Conservation (phyloP, 1,140 invertebrate genomes). For the Helicoverpa armigera region DNA sequence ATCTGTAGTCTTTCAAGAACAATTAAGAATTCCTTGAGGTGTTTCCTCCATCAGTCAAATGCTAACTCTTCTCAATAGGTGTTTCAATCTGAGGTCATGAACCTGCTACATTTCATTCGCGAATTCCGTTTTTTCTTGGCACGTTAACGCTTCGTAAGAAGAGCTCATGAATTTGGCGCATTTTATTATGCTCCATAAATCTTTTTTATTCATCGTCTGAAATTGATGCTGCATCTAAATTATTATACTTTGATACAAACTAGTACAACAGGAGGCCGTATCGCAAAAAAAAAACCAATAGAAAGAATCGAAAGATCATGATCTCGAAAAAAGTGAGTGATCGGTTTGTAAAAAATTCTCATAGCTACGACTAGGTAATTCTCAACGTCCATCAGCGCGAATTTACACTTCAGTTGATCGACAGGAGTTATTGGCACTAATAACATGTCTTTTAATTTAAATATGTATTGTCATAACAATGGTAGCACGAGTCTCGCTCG, state of each 20-base stretch:
- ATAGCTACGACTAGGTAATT: background rate
- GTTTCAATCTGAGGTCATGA: constrained; percentile 15
- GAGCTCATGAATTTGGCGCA: constrained; percentile 1
- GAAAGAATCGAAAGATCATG: too few species aligned
- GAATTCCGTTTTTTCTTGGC: constrained; percentile 9
- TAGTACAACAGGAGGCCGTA: too few species aligned
- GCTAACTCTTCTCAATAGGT: background rate
- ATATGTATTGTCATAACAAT: background rate
- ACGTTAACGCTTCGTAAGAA: constrained; percentile 4
- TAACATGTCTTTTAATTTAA: constrained; percentile 9
- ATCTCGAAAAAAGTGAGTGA: too few species aligned
- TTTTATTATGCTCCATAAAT: background rate
- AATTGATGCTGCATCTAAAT: too few species aligned
- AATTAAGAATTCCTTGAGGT: background rate
- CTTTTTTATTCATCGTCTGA: background rate
- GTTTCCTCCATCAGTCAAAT: background rate
- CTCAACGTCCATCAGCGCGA: too few species aligned
- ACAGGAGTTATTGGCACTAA: constrained; percentile 8
- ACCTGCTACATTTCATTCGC: constrained; percentile 11
- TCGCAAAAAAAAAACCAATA: too few species aligned
- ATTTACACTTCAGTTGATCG: constrained; percentile 9
- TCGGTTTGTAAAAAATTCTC: too few species aligned
- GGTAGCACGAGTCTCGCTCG: too few species aligned
- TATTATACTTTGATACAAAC: too few species aligned
- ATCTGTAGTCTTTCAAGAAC: background rate